phyloP scores from a whole-genome alignment of 2,797 vertebrate species.

The Spinibarbus caldwelli region DNA sequence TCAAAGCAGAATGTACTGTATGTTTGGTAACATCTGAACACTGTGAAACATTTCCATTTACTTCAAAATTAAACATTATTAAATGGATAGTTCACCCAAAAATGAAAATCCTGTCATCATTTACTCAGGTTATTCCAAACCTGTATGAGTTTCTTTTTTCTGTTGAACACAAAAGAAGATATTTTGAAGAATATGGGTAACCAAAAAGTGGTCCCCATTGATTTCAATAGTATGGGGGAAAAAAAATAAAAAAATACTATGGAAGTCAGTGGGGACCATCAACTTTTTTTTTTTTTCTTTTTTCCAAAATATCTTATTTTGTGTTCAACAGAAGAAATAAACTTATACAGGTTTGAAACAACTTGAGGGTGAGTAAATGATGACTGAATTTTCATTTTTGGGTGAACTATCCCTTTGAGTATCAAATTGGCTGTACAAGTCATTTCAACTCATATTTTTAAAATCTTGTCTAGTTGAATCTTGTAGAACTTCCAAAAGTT shows the following conservation, averaged over 20 bases:
- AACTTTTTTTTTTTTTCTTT: no score
- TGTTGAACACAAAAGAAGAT: not conserved
- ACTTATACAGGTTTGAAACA: no score
- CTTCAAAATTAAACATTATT: not conserved
- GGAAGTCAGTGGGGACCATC: no score
- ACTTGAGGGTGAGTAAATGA: no score
- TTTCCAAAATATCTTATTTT: no score
- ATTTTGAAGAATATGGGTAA: not conserved
- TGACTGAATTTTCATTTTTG: no score
- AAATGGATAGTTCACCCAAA: not conserved
- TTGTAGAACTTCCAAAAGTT: not conserved
- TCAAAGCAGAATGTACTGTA: no score
- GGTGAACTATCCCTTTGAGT: no score
- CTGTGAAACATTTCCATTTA: not conserved
- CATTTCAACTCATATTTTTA: not conserved
- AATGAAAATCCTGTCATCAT: not conserved
- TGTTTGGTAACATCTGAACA: not conserved
- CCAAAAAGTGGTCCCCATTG: not conserved
- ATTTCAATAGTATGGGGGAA: not conserved
- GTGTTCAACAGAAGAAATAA: no score
- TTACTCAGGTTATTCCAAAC: not conserved
- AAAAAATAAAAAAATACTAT: no score
- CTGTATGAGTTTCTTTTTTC: not conserved
- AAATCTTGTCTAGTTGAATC: not conserved
- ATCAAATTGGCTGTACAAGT: not conserved